Evolutionary conservation across 1,140 invertebrate genomes (phyloP).

Genomic region (Dendrolimus punctatus): DNA sequence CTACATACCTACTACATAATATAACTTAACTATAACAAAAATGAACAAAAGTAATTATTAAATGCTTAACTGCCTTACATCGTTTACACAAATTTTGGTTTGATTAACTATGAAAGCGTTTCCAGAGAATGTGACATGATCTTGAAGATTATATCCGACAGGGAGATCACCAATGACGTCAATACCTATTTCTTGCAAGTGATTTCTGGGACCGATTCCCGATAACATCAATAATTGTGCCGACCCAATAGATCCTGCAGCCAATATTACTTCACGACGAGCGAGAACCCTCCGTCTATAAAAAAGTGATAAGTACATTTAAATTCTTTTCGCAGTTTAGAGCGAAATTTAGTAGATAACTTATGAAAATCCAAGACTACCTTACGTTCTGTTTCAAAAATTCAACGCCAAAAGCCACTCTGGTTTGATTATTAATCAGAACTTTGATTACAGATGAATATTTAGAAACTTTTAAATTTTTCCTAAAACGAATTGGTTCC

Average conservation of each 20-base stretch:
- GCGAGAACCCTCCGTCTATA: slow-evolving; percentile 45
- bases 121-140: slow-evolving; percentile 81
- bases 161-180: slow-evolving; percentile 76
- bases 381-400: slow-evolving; percentile 73
- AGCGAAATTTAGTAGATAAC: too few relatives aligned
- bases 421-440: slow-evolving; percentile 75
- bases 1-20: too few relatives aligned
- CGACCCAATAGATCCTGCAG: slow-evolving; percentile 80
- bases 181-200: slow-evolving; percentile 71
- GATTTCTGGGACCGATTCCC: slow-evolving; percentile 74
- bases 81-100: slow-evolving; percentile 71
- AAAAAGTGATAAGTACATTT: slow-evolving; percentile 53
- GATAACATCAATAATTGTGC: slow-evolving; percentile 83
- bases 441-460: slow-evolving; percentile 79
- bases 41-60: too few relatives aligned
- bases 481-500: slow-evolving; percentile 73
- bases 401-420: slow-evolving; percentile 77
- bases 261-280: slow-evolving; percentile 77
- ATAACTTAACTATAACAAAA: too few relatives aligned
- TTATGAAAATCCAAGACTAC: slow-evolving; percentile 17
- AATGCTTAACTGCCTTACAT: slow-evolving; percentile 35
- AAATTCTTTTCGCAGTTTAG: too few relatives aligned
- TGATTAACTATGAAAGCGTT: slow-evolving; percentile 80
- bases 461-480: slow-evolving; percentile 81
- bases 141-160: slow-evolving; percentile 87